Percentiles rank a stretch among this genome's conserved stretches.
phyloP scores from a whole-genome alignment of 92 coral and sea anemone genomes.

The Heteractis magnifica region DNA sequence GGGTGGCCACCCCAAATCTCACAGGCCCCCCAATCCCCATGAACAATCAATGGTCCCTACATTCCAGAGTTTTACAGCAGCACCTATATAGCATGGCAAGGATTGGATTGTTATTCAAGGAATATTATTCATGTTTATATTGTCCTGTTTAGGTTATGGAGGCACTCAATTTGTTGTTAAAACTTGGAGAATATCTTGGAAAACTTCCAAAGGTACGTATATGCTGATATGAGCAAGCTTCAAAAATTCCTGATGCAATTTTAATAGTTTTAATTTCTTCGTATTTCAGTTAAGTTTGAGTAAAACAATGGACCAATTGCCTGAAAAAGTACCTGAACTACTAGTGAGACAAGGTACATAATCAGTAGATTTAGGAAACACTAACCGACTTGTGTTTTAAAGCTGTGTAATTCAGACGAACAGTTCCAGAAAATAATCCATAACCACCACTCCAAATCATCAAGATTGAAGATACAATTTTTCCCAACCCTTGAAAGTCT shows the following conservation, averaged over 20 bases:
- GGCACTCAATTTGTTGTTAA: slow-evolving; percentile 72
- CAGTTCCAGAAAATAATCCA: too few species aligned
- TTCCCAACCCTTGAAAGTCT: too few species aligned
- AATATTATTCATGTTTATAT: background rate
- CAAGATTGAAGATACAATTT: too few species aligned
- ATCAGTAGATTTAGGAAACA: background rate
- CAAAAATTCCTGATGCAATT: background rate
- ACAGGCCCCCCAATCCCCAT: too few species aligned
- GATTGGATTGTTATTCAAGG: background rate
- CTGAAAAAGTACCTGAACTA: slow-evolving; percentile 91
- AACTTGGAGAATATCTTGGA: slow-evolving; percentile 90
- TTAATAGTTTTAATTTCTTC: background rate
- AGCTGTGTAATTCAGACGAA: background rate
- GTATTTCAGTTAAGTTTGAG: slow-evolving; percentile 71
- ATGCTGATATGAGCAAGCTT: background rate
- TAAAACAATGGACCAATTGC: slow-evolving; percentile 89
- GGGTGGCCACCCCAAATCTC: too few species aligned
- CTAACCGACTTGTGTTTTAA: background rate
- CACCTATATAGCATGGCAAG: too few species aligned
- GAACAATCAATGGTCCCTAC: too few species aligned
- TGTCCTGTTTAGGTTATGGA: slow-evolving; percentile 73
- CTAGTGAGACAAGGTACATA: slow-evolving; percentile 85
- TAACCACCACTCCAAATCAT: too few species aligned
- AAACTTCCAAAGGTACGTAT: slow-evolving; percentile 90
- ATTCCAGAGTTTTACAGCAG: too few species aligned